Base-by-base conservation (phyloP, 2,888 invertebrate genomes). In the Pristionchus mayeri region DNA sequence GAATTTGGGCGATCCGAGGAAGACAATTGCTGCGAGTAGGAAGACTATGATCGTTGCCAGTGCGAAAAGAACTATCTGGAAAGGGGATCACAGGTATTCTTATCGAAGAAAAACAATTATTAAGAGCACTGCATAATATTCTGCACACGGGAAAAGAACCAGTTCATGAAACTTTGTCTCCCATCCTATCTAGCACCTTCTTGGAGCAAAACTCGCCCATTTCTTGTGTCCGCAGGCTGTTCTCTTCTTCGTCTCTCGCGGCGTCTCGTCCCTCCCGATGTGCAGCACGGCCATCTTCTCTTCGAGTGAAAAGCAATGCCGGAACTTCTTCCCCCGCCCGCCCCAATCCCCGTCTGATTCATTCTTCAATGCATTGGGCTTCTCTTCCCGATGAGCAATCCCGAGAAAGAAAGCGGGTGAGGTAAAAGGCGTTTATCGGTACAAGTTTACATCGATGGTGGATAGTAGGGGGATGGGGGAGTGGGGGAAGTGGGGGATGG, bases 361-460 rank as follows among this genome's bases (percentile, higher is more conserved):
- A 71, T 44, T n/a, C 24, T 11, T 40, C 54, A 16, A 54, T 13
- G 6, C 71, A 44, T 71, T 30, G 21, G 18, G n/a, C n/a, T n/a
- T 34, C 67, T 18, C 37, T 67, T n/a, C 7, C 34, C 40, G 71
- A 71, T 71, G 71, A 71, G 71, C 71, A 71, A 71, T 71, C 21
- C 21, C 21, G 67, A 18, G 67, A 67, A 21, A 71, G 71, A 7
- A 13, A 40, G 63, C 13, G 34, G 63, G 34, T 34, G 18, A 27
- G 11, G 27, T 24, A 7, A 13, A 67, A 21, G 34, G 34, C 18
- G 11, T 71, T 71, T 71, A 71, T 71, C 71, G 71, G n/a, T 44
- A 71, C 40, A 71, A 11, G 40, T 21, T 40, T 71, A 71, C 71
- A 71, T n/a, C n/a, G n/a, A n/a, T n/a, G n/a, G n/a, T n/a, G n/a